Base-by-base conservation (phyloP, 2,888 invertebrate species). In the Serrognathus titanus region DNA sequence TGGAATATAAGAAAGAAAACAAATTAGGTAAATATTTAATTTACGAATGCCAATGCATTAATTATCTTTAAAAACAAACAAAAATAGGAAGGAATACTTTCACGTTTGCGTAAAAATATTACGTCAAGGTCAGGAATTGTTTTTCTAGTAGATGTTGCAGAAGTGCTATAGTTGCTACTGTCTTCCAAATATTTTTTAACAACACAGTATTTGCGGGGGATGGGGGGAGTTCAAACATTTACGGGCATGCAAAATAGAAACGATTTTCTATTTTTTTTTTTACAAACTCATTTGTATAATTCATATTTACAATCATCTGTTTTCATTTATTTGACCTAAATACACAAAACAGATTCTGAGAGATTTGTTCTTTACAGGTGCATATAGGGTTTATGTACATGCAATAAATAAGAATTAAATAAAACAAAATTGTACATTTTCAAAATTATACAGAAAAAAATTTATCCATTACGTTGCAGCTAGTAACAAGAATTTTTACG, bases 151-250 rank as follows among this genome's bases (percentile, higher is more conserved):
- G 24, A 31, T 31, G 24, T 31, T 31, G 24, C 6, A 31, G 24
- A 1, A 31, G 24, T 31, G 24, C 24, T 31, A 31, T 31, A 31
- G 24, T 31, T 31, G 24, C 24, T 31, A 31, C 24, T 31, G 24
- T 31, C 45, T 55, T 55, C 50, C 49, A 50, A 55, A 55, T 55
- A 55, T 55, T 55, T 55, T 45, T 43, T 37, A 43, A 37, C 45
- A 55, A 36, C 37, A 45, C 9, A 16, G 16, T 43, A 20, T 16
- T 43, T 43, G 12, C 24, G 24, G 24, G 24, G 24, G 4, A 6
- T 3, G 24, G 24, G 24, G 24, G 24, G 24, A 31, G 24, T 43
- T 43, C 13, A 11, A 43, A 43, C 43, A 43, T 43, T 16, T 20
- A 43, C 20, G 43, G 43, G 13, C 43, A 43, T 43, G 43, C 43